Evolutionary conservation across 1,140 invertebrate genomes (phyloP).

Genomic region (Diuraphis noxia): DNA sequence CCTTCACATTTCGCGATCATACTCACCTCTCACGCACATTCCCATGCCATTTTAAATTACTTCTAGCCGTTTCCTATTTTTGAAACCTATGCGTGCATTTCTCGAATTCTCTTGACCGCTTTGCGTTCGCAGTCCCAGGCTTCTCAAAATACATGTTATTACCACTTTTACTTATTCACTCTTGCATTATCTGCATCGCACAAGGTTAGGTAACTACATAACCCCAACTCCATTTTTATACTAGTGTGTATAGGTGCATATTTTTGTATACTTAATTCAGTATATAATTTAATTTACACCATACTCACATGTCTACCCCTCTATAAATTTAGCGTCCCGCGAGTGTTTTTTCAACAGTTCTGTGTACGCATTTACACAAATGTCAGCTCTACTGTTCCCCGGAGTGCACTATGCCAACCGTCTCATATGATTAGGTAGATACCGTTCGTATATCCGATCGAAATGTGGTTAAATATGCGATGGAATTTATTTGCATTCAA

Average conservation of each 20-base stretch:
- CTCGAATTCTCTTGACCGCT: not conserved
- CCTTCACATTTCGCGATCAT: not conserved
- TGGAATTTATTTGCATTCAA: not conserved
- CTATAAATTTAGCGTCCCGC: not conserved
- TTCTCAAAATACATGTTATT: not conserved
- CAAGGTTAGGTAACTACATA: not conserved
- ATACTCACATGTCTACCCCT: not conserved
- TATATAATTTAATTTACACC: conserved; percentile 5
- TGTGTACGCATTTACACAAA: not conserved
- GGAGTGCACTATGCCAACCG: not conserved
- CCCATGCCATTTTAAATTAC: not conserved
- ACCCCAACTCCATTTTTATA: not conserved
- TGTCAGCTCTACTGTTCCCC: not conserved
- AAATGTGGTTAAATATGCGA: not conserved
- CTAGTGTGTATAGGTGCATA: not conserved
- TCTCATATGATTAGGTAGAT: not conserved
- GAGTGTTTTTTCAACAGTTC: not conserved
- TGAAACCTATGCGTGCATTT: not conserved
- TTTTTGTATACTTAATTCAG: not conserved
- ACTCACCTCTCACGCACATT: not conserved
- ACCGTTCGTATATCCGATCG: not conserved
- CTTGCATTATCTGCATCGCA: not conserved
- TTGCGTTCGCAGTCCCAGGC: not conserved
- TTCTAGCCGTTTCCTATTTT: not conserved
- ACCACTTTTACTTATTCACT: conserved; percentile 2